Base-by-base conservation (phyloP, 2,113 vertebrate species). In the Hippocampus abdominalis region DNA sequence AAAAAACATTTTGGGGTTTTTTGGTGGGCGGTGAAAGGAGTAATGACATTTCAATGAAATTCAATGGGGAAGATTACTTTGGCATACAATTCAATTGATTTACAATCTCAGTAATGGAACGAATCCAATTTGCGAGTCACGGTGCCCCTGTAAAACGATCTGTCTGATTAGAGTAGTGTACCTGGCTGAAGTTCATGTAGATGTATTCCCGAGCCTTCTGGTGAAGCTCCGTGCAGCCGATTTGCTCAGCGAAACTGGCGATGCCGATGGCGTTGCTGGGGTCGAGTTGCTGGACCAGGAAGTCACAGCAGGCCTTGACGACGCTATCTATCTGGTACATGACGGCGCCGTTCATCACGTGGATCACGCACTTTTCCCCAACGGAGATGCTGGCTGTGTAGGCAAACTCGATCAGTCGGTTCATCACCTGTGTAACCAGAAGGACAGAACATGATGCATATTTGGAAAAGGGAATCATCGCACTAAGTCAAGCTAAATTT, bases 321-420 rank as follows among this genome's bases (percentile, higher is more conserved):
- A 98, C 96, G 1, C 94, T 94, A 90, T 98, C 96, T 2, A 98
- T 96, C 91, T 98, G 96, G 89, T 98, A 98, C 96, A 98, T 98
- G 83, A 97, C 94, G 0, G 96, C 96, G 0, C 95, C 96, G 3
- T 95, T 97, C 95, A 98, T 95, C 72, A 98, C 94, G 0, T 95
- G 95, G 65, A 98, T 93, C 66, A 98, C 96, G 1, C 96, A 97
- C 81, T 94, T 94, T 90, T 98, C 96, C 0, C 96, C 96, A 68
- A 98, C 94, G 0, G 96, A 94, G 84, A 98, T 95, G 80, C 94
- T 95, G 10, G 96, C 95, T 0, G 96, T 98, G 91, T 97, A 98
- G 65, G 96, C 95, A 15, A 98, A 97, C 84, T 97, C 96, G 0
- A 98, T 93, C 76, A 98, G 86, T 0, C 94, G 79, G 42, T 95